Percentiles rank a stretch among this genome's conserved stretches.
These are phyloP conservation scores for Zoanthus gigantus DNA, from an alignment of 92 coral and sea anemone species.

Conservation along the genomic window DNA sequence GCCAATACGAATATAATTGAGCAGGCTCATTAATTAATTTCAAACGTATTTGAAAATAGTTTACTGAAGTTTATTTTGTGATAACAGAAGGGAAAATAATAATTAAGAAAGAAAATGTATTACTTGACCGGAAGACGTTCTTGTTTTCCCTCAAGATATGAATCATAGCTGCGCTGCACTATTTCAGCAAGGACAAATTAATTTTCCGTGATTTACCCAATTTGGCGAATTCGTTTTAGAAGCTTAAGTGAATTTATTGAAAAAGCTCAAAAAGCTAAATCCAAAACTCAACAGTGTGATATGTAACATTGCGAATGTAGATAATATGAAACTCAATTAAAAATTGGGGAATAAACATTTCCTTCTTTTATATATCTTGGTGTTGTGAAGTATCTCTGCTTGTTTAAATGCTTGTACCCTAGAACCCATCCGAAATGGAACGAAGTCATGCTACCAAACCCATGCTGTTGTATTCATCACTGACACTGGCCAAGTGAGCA, in stretches of 20 bases:
- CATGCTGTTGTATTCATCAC: no score
- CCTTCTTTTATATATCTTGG: no score
- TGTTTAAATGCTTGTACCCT: no score
- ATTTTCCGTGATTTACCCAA: background rate
- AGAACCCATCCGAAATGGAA: no score
- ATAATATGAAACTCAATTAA: no score
- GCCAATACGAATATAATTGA: background rate
- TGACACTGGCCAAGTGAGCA: no score
- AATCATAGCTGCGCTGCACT: background rate
- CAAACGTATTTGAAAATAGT: background rate
- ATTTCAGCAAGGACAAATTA: background rate
- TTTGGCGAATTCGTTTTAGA: background rate
- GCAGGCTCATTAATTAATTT: slow-evolving; percentile 2
- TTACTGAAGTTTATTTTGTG: background rate
- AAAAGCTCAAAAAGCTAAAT: background rate
- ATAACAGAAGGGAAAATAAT: background rate
- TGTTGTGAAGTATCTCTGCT: no score
- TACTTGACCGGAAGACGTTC: background rate
- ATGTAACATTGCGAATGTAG: no score
- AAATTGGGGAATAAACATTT: no score
- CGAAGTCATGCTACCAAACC: no score
- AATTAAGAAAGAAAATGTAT: background rate
- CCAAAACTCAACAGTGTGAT: background rate
- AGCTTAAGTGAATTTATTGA: background rate
- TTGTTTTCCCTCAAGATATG: background rate